Evolutionary conservation across 2,888 invertebrate genomes (phyloP).

Genomic region (Xiphydria camelus): DNA sequence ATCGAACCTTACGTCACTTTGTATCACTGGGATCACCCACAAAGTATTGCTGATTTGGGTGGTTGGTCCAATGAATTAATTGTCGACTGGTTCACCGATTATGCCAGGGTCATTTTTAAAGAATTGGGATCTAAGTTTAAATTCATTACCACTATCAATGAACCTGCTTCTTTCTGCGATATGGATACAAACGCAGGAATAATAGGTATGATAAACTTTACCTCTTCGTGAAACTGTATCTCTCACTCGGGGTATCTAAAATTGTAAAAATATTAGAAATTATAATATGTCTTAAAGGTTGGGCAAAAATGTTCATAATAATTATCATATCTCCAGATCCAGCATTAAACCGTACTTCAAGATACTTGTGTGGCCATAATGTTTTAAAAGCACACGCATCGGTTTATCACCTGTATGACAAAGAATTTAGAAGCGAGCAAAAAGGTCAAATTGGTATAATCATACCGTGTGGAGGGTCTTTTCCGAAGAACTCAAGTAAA

Average conservation of each 20-base stretch:
- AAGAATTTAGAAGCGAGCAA: slow-evolving; percentile 62
- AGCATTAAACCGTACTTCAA: too few relatives aligned
- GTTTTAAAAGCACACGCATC: slow-evolving; percentile 74
- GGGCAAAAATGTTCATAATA: not conserved
- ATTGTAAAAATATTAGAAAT: too few relatives aligned
- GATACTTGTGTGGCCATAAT: slow-evolving; percentile 74
- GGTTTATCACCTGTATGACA: slow-evolving; percentile 68
- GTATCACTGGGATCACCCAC: slow-evolving; percentile 75
- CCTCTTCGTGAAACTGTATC: too few relatives aligned
- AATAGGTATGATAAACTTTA: not conserved
- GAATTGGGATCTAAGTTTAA: slow-evolving; percentile 67
- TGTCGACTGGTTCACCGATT: slow-evolving; percentile 67
- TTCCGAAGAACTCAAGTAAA: slow-evolving; percentile 26
- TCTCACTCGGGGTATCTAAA: too few relatives aligned
- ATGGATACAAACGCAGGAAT: slow-evolving; percentile 6
- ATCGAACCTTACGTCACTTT: slow-evolving; percentile 74
- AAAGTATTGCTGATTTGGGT: slow-evolving; percentile 67
- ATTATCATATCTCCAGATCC: not conserved
- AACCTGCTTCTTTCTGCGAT: slow-evolving; percentile 66
- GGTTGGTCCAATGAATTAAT: slow-evolving; percentile 72
- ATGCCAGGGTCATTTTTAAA: slow-evolving; percentile 65
- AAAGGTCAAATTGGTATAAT: slow-evolving; percentile 59
- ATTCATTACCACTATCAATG: slow-evolving; percentile 79
- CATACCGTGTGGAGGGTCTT: slow-evolving; percentile 16
- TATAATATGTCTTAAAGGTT: too few relatives aligned